Percentiles rank a stretch among this genome's conserved stretches.
Conservation (phyloP, 1,140 invertebrate species). For the Trichomalopsis sarcophagae region DNA sequence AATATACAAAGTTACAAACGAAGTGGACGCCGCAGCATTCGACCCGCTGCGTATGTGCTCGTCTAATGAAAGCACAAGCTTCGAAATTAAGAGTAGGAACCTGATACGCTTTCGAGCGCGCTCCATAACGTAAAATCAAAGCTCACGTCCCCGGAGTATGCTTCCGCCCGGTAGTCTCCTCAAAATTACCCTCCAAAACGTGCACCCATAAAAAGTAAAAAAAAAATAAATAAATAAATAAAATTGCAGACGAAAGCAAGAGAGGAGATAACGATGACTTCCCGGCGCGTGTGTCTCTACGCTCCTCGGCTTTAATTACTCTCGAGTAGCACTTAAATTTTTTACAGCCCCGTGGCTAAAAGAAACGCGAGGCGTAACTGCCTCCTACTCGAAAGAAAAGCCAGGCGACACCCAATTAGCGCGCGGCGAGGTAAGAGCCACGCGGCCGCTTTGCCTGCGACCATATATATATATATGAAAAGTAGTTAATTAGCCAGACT, state of each 20-base stretch:
- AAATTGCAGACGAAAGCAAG: not conserved
- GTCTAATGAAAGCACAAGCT: too few relatives aligned
- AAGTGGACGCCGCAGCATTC: too few relatives aligned
- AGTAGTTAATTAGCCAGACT: conserved; percentile 26
- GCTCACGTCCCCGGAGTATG: too few relatives aligned
- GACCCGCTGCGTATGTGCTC: too few relatives aligned
- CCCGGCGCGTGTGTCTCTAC: too few relatives aligned
- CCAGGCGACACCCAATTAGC: conserved; percentile 33
- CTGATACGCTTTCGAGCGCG: too few relatives aligned
- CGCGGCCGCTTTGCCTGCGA: not conserved
- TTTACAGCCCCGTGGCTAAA: not conserved
- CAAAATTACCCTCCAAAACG: not conserved
- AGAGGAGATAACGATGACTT: not conserved
- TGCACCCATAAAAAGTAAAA: not conserved
- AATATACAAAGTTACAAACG: too few relatives aligned
- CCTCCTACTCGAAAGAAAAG: not conserved
- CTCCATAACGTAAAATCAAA: too few relatives aligned
- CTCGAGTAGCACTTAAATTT: conserved; percentile 15
- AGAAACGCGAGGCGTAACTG: conserved; percentile 8
- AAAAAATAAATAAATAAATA: not conserved
- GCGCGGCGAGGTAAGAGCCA: not conserved
- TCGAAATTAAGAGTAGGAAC: too few relatives aligned
- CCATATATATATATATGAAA: not conserved
- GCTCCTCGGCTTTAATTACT: conserved; percentile 21
- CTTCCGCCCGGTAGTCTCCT: too few relatives aligned